A percentile compares a stretch with the other conserved stretches of the same genome.
Evolutionary conservation across 2,113 vertebrate genomes (phyloP).

Genomic region (Ia io): DNA sequence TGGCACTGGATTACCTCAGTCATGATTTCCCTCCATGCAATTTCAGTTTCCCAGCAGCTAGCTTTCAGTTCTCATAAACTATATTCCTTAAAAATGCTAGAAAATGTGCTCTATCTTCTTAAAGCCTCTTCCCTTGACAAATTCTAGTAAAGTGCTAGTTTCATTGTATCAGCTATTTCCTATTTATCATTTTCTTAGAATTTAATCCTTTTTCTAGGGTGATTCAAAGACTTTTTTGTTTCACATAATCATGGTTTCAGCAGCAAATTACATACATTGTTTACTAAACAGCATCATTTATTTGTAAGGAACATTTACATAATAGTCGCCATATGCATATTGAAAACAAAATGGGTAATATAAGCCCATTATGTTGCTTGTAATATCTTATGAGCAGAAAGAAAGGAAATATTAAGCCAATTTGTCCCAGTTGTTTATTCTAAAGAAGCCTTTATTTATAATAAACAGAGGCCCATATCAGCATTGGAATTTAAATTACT

Average conservation of each 20-base stretch:
- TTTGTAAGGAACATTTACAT: conserved; percentile 63
- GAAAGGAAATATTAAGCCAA: conserved; percentile 43
- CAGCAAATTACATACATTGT: conserved; percentile 26
- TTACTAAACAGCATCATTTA: conserved; percentile 3
- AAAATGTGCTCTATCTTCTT: not conserved
- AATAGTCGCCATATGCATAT: conserved; percentile 8
- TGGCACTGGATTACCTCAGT: not conserved
- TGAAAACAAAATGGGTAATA: conserved; percentile 26
- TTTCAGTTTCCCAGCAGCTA: not conserved
- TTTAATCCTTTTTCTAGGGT: not conserved
- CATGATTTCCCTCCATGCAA: not conserved
- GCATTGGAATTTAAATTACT: conserved; percentile 35
- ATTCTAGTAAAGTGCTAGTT: conserved; percentile 7
- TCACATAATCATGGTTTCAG: conserved; percentile 26
- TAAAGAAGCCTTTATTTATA: conserved; percentile 34
- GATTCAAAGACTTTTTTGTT: not conserved
- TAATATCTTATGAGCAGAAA: conserved; percentile 36
- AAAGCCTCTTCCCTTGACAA: conserved; percentile 1
- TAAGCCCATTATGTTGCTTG: conserved; percentile 26
- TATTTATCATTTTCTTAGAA: conserved; percentile 39
- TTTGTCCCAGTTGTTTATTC: conserved; percentile 24
- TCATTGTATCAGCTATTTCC: conserved; percentile 25
- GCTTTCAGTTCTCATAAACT: not conserved
- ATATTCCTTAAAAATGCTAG: not conserved
- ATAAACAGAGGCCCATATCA: not conserved